These are phyloP conservation scores for Pectinophora gossypiella DNA, from an alignment of 1,140 invertebrate genomes.

Conservation along the genomic window DNA sequence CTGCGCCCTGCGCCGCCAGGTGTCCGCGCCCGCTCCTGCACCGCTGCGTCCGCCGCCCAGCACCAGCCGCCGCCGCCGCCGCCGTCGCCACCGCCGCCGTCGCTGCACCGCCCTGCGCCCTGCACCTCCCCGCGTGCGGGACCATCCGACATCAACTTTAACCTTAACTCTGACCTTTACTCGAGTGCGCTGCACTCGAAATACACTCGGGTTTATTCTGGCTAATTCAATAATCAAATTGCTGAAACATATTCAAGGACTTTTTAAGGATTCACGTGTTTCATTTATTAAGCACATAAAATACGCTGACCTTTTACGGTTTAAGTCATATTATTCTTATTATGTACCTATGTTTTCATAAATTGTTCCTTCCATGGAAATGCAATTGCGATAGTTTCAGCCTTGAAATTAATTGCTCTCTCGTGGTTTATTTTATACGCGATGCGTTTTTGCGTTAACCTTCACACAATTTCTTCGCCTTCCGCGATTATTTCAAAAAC, in stretches of 20 bases:
- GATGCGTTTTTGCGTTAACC: background rate
- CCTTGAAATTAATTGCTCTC: background rate
- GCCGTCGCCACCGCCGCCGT: conserved; percentile 33
- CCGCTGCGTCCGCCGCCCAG: conserved; percentile 59
- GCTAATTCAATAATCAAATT: too few relatives aligned
- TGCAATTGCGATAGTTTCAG: background rate
- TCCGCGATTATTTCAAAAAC: too few relatives aligned
- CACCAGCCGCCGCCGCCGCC: conserved; percentile 32
- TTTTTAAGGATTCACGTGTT: too few relatives aligned
- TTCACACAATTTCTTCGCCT: background rate
- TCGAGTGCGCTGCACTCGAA: conserved; percentile 60
- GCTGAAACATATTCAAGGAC: too few relatives aligned
- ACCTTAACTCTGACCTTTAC: conserved; percentile 70
- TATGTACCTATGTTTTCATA: too few relatives aligned
- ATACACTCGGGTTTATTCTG: too few relatives aligned
- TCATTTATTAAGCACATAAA: too few relatives aligned
- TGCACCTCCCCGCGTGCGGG: too few relatives aligned
- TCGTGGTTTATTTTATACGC: background rate
- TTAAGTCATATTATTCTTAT: too few relatives aligned
- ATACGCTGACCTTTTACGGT: too few relatives aligned
- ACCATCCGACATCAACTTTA: conserved; percentile 62
- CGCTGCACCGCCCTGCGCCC: conserved; percentile 38
- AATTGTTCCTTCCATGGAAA: too few relatives aligned
- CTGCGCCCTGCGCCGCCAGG: conserved; percentile 40
- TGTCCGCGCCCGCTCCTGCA: conserved; percentile 49